Percentiles rank a stretch among this genome's conserved stretches.
Conservation (phyloP, 2,888 invertebrate species). For the Drosophila neonasuta region DNA sequence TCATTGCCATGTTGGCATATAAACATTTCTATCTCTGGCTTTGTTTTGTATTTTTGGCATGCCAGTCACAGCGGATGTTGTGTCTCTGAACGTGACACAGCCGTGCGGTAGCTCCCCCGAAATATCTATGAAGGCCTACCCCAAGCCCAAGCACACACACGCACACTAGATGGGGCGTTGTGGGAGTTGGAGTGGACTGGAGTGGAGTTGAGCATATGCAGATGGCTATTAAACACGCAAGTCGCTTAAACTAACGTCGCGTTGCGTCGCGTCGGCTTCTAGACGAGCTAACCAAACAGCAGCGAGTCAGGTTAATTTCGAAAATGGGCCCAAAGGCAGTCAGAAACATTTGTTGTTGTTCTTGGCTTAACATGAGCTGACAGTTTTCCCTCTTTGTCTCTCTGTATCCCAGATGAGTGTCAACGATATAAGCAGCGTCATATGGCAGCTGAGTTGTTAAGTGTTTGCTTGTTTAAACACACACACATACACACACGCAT, state of each 20-base stretch:
- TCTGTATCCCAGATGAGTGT: conserved; percentile 9
- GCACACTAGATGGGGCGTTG: not conserved
- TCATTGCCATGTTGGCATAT: conserved; percentile 57
- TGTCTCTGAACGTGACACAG: conserved; percentile 47
- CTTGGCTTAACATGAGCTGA: conserved; percentile 34
- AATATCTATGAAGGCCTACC: not conserved
- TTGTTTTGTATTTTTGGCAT: conserved; percentile 58
- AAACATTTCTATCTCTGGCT: conserved; percentile 41
- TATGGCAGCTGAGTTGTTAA: conserved; percentile 47
- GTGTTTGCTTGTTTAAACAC: conserved; percentile 51
- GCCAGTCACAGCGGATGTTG: conserved; percentile 64
- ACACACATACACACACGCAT: conserved; percentile 9
- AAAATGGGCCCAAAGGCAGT: conserved; percentile 39
- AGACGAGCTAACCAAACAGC: conserved; percentile 12
- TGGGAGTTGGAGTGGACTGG: not conserved
- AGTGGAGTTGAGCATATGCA: conserved; percentile 42
- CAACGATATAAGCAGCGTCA: conserved; percentile 32
- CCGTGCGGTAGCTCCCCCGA: conserved; percentile 14
- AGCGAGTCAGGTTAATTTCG: conserved; percentile 49
- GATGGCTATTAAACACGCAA: conserved; percentile 69
- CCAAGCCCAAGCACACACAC: conserved; percentile 6
- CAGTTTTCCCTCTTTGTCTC: conserved; percentile 5
- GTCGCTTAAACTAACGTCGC: conserved; percentile 59
- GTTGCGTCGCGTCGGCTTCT: conserved; percentile 16
- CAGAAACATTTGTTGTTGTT: conserved; percentile 22